A percentile compares a stretch with the other conserved stretches of the same genome.
These are phyloP conservation scores for Tympanoctomys barrerae DNA, from an alignment of 2,797 vertebrate genomes.

Conservation along the genomic window DNA sequence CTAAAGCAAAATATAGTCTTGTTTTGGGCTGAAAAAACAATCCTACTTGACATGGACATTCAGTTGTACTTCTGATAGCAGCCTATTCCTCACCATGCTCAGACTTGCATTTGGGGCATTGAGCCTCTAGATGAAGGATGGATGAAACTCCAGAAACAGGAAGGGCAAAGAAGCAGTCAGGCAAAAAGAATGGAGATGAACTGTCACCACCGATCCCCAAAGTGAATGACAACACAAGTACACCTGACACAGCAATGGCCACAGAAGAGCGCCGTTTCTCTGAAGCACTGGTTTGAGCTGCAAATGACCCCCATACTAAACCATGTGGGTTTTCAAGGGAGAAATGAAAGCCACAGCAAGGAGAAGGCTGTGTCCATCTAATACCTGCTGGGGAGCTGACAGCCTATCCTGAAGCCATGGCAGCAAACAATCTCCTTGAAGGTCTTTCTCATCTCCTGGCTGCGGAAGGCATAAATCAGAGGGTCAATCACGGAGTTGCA, in stretches of 20 bases:
- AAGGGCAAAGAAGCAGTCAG: background rate
- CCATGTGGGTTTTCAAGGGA: background rate
- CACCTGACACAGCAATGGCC: background rate
- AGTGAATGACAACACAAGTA: background rate
- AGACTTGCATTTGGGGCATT: background rate
- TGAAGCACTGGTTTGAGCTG: background rate
- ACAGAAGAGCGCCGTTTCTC: background rate
- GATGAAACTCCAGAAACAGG: background rate
- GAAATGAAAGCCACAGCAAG: background rate
- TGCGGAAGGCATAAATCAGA: slow-evolving; percentile 91
- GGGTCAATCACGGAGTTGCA: slow-evolving; percentile 91
- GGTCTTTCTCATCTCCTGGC: slow-evolving; percentile 90
- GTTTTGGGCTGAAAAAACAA: background rate
- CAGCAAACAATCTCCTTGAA: slow-evolving; percentile 91
- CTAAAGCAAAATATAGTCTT: background rate
- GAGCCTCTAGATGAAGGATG: background rate
- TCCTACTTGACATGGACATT: accelerated
- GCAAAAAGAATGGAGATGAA: background rate
- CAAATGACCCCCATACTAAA: background rate
- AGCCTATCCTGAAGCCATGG: slow-evolving; percentile 81
- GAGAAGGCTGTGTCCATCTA: slow-evolving; percentile 74
- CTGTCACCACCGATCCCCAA: background rate
- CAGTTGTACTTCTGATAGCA: background rate
- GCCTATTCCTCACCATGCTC: background rate
- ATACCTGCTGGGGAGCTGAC: slow-evolving; percentile 83